Percentiles rank a stretch among this genome's conserved stretches.
Evolutionary conservation across 2,797 vertebrate species (phyloP).

Genomic region (Sebastiscus tertius): DNA sequence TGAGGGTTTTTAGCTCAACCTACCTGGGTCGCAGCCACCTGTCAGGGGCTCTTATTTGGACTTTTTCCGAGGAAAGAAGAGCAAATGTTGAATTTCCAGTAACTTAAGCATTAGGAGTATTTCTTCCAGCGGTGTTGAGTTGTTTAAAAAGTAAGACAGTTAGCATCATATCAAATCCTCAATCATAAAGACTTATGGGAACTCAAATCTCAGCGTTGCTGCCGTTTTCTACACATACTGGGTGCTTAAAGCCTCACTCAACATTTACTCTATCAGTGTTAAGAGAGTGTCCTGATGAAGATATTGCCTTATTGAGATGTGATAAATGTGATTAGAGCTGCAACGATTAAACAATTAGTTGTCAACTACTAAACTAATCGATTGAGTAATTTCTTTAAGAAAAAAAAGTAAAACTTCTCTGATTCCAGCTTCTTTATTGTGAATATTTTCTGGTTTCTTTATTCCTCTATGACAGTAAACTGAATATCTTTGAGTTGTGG

Average conservation of each 20-base stretch:
- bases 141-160: slow-evolving; percentile 25
- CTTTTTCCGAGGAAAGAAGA: neutral
- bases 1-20: neutral
- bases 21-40: neutral
- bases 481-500: too few species aligned
- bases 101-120: slow-evolving; percentile 3
- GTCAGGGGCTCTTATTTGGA: neutral
- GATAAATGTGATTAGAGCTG: neutral
- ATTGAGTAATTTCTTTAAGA: too few species aligned
- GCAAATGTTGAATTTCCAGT: neutral
- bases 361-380: too few species aligned
- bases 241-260: neutral
- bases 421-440: too few species aligned
- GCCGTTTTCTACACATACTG: neutral
- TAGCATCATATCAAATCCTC: neutral
- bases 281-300: neutral
- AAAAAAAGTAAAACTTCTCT: too few species aligned
- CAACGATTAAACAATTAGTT: too few species aligned
- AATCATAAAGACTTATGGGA: neutral
- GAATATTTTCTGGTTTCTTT: too few species aligned
- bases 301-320: neutral
- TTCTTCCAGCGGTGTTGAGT: neutral
- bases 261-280: neutral
- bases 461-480: too few species aligned
- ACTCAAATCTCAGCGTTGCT: neutral